A percentile compares a stretch with the other conserved stretches of the same genome.
Conservation (phyloP, 2,797 vertebrate species). For the Lophius americanus region DNA sequence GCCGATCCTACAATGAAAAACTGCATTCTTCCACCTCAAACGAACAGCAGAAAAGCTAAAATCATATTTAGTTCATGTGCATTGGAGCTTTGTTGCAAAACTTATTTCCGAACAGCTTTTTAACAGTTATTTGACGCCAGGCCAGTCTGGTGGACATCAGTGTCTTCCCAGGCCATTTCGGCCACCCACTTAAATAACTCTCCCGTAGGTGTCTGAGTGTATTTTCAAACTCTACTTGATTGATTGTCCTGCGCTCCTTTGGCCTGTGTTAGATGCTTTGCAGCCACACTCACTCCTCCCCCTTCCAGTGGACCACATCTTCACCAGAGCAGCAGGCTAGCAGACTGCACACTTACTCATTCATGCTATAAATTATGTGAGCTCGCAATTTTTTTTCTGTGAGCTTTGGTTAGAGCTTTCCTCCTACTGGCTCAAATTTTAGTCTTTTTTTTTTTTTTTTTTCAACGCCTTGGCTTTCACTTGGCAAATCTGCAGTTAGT, state of each 20-base stretch:
- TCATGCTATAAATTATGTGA: constrained; percentile 62
- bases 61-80: constrained; percentile 6
- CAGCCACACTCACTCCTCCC: constrained; percentile 67
- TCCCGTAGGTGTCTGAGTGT: constrained; percentile 63
- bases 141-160: constrained; percentile 14
- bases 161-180: constrained; percentile 43
- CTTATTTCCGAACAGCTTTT: constrained; percentile 23
- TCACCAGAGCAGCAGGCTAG: constrained; percentile 64
- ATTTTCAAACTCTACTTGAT: constrained; percentile 74
- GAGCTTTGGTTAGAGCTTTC: constrained; percentile 19
- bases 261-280: constrained; percentile 71
- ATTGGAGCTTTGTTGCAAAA: constrained; percentile 6
- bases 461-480: constrained; percentile 7
- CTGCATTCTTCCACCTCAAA: constrained; percentile 12
- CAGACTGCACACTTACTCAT: constrained; percentile 67
- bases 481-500: constrained; percentile 60
- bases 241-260: constrained; percentile 71
- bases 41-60: constrained; percentile 5
- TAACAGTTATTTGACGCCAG: constrained; percentile 38
- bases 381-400: constrained; percentile 21
- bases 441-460: constrained; percentile 19
- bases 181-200: constrained; percentile 71
- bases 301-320: constrained; percentile 66
- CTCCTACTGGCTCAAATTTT: constrained; percentile 1
- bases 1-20: background rate